A percentile compares a stretch with the other conserved stretches of the same genome.
phyloP scores from a whole-genome alignment of 1,140 invertebrate species.

The Ceratina japonica region DNA sequence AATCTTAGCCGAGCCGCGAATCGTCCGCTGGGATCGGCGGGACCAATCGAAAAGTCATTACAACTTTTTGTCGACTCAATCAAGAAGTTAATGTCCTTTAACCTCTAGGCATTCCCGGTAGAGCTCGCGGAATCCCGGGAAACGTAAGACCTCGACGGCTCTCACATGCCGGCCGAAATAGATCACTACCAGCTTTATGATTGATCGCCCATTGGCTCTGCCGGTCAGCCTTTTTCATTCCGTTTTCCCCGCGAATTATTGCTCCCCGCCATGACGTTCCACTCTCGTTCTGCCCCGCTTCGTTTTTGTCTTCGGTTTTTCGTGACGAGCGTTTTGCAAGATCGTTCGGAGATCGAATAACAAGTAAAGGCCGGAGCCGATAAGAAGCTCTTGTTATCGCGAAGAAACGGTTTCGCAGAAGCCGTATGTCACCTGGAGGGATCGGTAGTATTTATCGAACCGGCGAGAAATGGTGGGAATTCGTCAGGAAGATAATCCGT shows the following conservation, averaged over 20 bases:
- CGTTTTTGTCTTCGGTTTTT: neutral
- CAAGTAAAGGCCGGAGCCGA: neutral
- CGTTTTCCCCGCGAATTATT: slow-evolving; percentile 46
- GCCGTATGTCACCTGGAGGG: slow-evolving; percentile 42
- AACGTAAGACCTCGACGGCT: slow-evolving; percentile 73
- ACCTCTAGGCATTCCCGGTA: slow-evolving; percentile 71
- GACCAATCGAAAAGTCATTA: slow-evolving; percentile 77
- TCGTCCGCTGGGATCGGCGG: slow-evolving; percentile 26
- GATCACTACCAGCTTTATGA: slow-evolving; percentile 74
- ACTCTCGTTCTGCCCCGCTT: neutral
- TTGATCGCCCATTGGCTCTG: slow-evolving; percentile 75
- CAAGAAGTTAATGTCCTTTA: slow-evolving; percentile 78
- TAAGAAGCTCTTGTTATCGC: slow-evolving; percentile 13
- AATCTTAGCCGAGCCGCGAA: slow-evolving; percentile 13
- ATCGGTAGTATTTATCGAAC: slow-evolving; percentile 42
- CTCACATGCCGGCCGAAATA: slow-evolving; percentile 76
- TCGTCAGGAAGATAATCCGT: slow-evolving; percentile 67
- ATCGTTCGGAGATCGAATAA: no score
- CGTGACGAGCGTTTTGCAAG: neutral
- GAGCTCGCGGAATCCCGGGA: slow-evolving; percentile 64
- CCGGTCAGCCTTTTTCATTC: slow-evolving; percentile 57
- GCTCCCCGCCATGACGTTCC: slow-evolving; percentile 18
- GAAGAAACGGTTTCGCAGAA: neutral
- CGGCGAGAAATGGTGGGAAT: slow-evolving; percentile 54
- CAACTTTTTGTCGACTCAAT: slow-evolving; percentile 77